Percentiles rank a stretch among this genome's conserved stretches.
phyloP scores from a whole-genome alignment of 2,797 vertebrate species.

The Carcharodon carcharias region DNA sequence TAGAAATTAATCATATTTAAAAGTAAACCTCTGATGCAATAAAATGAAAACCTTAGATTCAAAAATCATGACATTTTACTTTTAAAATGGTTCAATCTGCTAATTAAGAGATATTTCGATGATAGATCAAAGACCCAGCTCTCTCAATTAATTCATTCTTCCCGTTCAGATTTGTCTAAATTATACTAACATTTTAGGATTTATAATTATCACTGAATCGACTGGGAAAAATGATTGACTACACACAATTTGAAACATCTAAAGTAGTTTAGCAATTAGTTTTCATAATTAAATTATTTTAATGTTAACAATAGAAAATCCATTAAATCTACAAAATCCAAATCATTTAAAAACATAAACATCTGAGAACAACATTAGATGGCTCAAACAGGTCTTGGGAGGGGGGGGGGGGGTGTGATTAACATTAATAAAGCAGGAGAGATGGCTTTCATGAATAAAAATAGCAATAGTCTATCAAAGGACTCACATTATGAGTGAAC shows the following conservation, averaged over 20 bases:
- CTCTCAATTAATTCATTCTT: neutral
- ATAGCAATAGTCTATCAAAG: constrained; percentile 38
- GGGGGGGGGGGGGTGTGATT: neutral
- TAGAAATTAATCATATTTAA: constrained; percentile 5
- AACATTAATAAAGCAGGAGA: constrained; percentile 33
- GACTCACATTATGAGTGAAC: constrained; percentile 38
- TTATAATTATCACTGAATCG: neutral
- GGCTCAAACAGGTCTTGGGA: neutral
- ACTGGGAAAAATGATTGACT: neutral
- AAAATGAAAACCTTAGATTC: neutral
- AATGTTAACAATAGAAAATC: constrained; percentile 27
- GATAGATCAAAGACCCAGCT: neutral
- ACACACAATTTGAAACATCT: neutral
- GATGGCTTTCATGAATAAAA: constrained; percentile 35
- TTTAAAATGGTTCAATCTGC: constrained; percentile 1
- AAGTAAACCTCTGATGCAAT: neutral
- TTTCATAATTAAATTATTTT: neutral
- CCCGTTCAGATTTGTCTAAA: neutral
- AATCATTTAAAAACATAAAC: constrained; percentile 25
- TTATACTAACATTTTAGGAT: constrained; percentile 16
- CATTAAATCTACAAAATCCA: constrained; percentile 30
- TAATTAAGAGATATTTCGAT: neutral
- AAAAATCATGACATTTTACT: neutral
- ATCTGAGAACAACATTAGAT: neutral
- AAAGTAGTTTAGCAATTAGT: neutral